Base-by-base conservation (phyloP, 2,888 invertebrate genomes). In the Sialis lutaria region DNA sequence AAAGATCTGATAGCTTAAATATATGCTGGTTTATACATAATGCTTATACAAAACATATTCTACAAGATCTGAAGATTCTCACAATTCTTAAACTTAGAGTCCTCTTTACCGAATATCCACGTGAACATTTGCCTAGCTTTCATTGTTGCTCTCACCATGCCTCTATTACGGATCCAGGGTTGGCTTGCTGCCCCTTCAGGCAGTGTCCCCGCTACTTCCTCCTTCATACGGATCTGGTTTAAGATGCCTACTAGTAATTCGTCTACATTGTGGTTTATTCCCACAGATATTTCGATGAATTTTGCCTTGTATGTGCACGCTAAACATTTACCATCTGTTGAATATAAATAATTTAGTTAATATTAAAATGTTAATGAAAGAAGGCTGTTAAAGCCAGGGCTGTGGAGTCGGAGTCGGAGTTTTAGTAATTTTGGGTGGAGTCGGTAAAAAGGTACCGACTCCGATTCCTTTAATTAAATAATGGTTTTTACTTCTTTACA, bases 221-320 rank as follows among this genome's bases (percentile, higher is more conserved):
- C 74, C 65, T 89, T 89, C 54, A 92, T 73, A 45, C 91, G 74
- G 57, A 93, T 90, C 67, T 93, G 92, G 56, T 84, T 88, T 51
- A 96, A 75, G 48, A 91, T 82, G 1, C 95, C 95, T 30, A 92
- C 93, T 40, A 96, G 73, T 1, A 96, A 75, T 58, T 96, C 93
- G 69, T 96, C 95, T 32, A 95, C 90, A 63, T 93, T 91, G 73
- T 95, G 92, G 67, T 93, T 95, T 59, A 96, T 88, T 9, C 91
- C 95, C 9, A 93, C 93, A 0, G 95, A 95, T 12, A 93, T 86
- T 67, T 96, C 95, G 54, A 91, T 86, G 72, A 90, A 92, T 65
- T 95, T 95, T 47, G 89, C 82, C 54, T 88, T 82, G 67, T 85
- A 89, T 3, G 86, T 87, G 64, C 88, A 88, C 6, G 93, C 93